A percentile compares a stretch with the other conserved stretches of the same genome.
These are phyloP conservation scores for Chelonus formosanus DNA, from an alignment of 2,888 invertebrate genomes.

Conservation along the genomic window DNA sequence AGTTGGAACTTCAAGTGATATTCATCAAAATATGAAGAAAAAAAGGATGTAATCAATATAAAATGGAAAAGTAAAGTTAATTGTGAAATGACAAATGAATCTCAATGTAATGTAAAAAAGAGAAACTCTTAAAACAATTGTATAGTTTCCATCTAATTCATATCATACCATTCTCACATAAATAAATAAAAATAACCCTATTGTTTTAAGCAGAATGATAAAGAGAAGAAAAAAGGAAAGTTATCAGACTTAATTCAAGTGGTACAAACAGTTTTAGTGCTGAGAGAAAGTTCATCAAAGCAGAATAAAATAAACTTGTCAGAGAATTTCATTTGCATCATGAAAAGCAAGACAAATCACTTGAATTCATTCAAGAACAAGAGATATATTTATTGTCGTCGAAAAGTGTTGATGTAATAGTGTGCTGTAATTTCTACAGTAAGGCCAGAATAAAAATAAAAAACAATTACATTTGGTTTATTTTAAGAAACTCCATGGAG, in stretches of 20 bases:
- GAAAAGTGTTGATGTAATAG: not conserved
- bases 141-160: no score
- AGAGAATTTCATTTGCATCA: conserved; percentile 5
- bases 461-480: no score
- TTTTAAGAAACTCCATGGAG: not conserved
- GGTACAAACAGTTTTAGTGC: not conserved
- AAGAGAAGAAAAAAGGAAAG: conserved; percentile 8
- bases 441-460: not conserved
- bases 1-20: no score
- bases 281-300: conserved; percentile 9
- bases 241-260: not conserved
- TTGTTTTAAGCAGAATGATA: not conserved
- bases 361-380: not conserved
- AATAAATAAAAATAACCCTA: no score
- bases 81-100: no score
- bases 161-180: no score
- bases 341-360: not conserved
- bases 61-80: no score
- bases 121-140: no score
- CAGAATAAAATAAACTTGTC: not conserved
- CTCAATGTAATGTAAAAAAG: no score
- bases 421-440: not conserved
- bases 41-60: no score
- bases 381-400: not conserved
- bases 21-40: no score